A percentile compares a stretch with the other conserved stretches of the same genome.
These are phyloP conservation scores for Scaeva pyrastri DNA, from an alignment of 2,888 invertebrate genomes.

Conservation along the genomic window DNA sequence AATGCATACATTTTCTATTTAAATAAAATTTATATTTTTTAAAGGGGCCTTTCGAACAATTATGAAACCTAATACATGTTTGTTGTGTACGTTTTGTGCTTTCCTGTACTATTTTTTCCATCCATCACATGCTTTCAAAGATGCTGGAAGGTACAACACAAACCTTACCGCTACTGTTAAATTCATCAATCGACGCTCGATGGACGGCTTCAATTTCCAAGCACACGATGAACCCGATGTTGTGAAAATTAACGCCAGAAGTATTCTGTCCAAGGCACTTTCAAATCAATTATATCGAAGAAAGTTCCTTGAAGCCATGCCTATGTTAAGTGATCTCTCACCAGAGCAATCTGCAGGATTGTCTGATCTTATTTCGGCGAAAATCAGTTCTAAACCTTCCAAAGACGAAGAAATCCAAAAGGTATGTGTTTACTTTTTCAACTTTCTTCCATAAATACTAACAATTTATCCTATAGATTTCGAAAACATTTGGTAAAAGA, in stretches of 20 bases:
- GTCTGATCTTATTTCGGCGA: slow-evolving; percentile 87
- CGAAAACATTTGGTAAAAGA: slow-evolving; percentile 86
- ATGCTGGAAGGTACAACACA: slow-evolving; percentile 77
- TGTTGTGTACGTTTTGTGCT: slow-evolving; percentile 78
- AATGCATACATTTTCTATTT: background rate
- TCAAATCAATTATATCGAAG: slow-evolving; percentile 86
- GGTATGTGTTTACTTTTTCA: slow-evolving; percentile 81
- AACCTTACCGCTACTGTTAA: slow-evolving; percentile 60
- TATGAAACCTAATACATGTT: slow-evolving; percentile 78
- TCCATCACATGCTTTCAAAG: slow-evolving; percentile 77
- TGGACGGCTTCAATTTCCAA: slow-evolving; percentile 73
- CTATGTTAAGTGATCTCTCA: slow-evolving; percentile 87
- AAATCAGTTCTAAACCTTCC: slow-evolving; percentile 85
- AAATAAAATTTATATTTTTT: background rate
- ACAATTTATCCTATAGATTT: slow-evolving; percentile 84
- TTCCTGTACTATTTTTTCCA: slow-evolving; percentile 79
- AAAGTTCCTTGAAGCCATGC: slow-evolving; percentile 87
- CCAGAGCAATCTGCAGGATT: slow-evolving; percentile 87
- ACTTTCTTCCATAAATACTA: background rate
- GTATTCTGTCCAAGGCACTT: slow-evolving; percentile 86
- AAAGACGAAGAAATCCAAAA: slow-evolving; percentile 86
- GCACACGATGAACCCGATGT: slow-evolving; percentile 79
- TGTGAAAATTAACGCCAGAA: slow-evolving; percentile 85
- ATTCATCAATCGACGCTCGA: background rate
- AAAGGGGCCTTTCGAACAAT: background rate